phyloP scores from a whole-genome alignment of 2,113 vertebrate genomes.

The Halcyon malimbica region DNA sequence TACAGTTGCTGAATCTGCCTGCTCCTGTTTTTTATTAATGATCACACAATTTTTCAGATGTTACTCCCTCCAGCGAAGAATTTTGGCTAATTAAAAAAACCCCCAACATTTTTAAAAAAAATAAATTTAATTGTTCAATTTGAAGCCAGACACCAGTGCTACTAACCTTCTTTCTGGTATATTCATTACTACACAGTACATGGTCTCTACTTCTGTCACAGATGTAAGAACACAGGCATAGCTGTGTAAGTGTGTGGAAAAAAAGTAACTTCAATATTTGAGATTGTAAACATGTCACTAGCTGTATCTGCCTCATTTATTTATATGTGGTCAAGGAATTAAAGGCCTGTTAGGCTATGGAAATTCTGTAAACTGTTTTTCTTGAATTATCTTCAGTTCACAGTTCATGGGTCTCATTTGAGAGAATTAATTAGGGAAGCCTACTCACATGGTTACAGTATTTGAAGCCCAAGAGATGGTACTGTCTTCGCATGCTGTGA shows the following conservation, averaged over 20 bases:
- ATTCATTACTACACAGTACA: background rate
- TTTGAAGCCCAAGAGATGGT: slow-evolving; percentile 23
- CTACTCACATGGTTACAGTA: background rate
- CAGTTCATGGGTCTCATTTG: background rate
- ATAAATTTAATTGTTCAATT: background rate
- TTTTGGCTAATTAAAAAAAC: background rate
- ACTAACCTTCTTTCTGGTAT: background rate
- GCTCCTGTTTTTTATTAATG: background rate
- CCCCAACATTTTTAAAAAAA: background rate
- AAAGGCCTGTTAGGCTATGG: background rate
- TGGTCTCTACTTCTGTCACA: background rate
- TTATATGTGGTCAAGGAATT: background rate
- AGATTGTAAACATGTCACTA: background rate
- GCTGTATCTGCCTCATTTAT: background rate
- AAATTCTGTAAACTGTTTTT: background rate
- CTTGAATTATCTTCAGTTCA: background rate
- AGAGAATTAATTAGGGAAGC: background rate
- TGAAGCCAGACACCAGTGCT: background rate
- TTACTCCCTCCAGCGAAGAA: background rate
- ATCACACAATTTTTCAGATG: background rate
- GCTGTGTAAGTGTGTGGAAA: background rate
- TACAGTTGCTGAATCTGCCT: background rate
- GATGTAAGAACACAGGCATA: background rate
- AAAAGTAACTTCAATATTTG: background rate
- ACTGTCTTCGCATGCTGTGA: background rate